Conservation (phyloP, 2,888 invertebrate species). For the Tenthredo notha region DNA sequence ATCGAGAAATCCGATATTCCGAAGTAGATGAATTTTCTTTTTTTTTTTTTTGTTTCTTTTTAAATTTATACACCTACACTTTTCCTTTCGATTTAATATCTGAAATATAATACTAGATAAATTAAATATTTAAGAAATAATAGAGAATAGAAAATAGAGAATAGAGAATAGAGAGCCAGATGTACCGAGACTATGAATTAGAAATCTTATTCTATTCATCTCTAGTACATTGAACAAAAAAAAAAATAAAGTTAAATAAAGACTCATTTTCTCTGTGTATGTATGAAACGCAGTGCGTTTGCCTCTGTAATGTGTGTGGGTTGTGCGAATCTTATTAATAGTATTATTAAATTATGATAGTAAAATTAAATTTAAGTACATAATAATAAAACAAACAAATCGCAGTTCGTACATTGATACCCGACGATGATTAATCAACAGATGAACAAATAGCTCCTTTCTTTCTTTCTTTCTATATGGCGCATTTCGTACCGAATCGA, state of each 20-base stretch:
- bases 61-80: too few relatives aligned
- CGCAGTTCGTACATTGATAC: not conserved
- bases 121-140: not conserved
- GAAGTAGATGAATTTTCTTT: too few relatives aligned
- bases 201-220: not conserved
- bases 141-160: not conserved
- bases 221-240: not conserved
- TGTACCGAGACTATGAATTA: conserved; percentile 14
- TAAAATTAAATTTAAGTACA: not conserved
- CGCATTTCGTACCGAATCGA: too few relatives aligned
- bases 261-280: not conserved
- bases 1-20: too few relatives aligned
- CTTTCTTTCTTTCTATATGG: too few relatives aligned
- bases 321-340: conserved; percentile 25
- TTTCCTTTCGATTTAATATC: not conserved
- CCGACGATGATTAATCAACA: not conserved
- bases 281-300: not conserved
- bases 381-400: not conserved
- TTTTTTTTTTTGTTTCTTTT: too few relatives aligned
- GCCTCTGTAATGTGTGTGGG: not conserved
- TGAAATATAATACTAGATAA: not conserved
- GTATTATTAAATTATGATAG: conserved; percentile 41
- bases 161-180: not conserved
- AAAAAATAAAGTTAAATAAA: not conserved
- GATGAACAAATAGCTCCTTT: not conserved